A percentile compares a stretch with the other conserved stretches of the same genome.
These are phyloP conservation scores for Catocala fraxini DNA, from an alignment of 2,888 invertebrate species.

Conservation along the genomic window DNA sequence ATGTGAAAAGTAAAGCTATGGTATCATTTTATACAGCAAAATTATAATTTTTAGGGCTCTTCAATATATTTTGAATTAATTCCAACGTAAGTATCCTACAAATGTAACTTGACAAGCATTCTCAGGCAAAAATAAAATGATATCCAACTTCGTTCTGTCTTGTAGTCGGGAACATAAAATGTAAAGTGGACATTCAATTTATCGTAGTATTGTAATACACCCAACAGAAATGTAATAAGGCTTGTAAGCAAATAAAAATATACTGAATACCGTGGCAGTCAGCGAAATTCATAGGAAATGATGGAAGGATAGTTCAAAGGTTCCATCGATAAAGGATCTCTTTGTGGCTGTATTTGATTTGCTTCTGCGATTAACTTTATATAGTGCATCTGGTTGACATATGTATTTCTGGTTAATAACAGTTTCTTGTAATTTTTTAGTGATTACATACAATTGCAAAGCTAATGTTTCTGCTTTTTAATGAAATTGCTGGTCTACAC, in stretches of 20 bases:
- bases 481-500: no score
- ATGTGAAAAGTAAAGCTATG: no score
- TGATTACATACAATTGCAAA: no score
- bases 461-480: no score
- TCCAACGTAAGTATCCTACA: no score
- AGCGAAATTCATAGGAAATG: slow-evolving; percentile 24
- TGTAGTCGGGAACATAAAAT: not conserved
- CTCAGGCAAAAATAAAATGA: not conserved
- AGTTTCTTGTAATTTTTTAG: not conserved
- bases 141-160: not conserved
- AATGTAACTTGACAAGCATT: not conserved
- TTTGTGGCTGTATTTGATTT: slow-evolving; percentile 28
- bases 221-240: slow-evolving; percentile 21
- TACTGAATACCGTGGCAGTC: slow-evolving; percentile 13
- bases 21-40: no score
- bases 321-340: slow-evolving; percentile 22
- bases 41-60: no score
- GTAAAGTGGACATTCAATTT: slow-evolving; percentile 28
- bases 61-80: no score
- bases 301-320: slow-evolving; percentile 30
- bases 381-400: slow-evolving; percentile 1
- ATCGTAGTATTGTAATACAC: slow-evolving; percentile 25
- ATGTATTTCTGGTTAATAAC: not conserved
- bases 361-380: slow-evolving; percentile 6
- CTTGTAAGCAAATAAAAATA: slow-evolving; percentile 29